Percentiles rank a stretch among this genome's conserved stretches.
Conservation (phyloP, 2,888 invertebrate species). For the Liopterus haemorrhoidalis region DNA sequence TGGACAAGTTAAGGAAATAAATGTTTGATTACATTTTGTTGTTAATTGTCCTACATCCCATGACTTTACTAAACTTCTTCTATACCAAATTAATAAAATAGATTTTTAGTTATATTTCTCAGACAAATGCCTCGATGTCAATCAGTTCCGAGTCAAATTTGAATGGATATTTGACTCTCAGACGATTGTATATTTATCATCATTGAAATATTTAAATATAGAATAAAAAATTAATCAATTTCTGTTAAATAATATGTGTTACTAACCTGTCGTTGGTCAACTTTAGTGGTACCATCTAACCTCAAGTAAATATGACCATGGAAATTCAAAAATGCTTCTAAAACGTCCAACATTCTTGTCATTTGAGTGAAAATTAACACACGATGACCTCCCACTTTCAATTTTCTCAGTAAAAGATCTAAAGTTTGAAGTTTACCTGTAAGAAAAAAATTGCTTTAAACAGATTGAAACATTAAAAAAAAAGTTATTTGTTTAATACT, state of each 20-base stretch:
- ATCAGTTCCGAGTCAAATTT: too few relatives aligned
- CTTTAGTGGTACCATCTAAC: constrained; percentile 91
- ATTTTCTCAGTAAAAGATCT: constrained; percentile 70
- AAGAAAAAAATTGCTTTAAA: constrained; percentile 1
- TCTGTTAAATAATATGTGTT: background rate
- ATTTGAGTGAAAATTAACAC: constrained; percentile 98
- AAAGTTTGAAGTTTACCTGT: constrained; percentile 83
- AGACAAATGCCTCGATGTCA: too few relatives aligned
- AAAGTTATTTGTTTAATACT: constrained; percentile 5
- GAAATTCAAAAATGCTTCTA: constrained; percentile 93
- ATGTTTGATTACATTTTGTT: too few relatives aligned
- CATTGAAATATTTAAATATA: background rate
- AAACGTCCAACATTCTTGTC: constrained; percentile 97
- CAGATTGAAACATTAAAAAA: constrained; percentile 9
- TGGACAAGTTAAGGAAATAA: too few relatives aligned
- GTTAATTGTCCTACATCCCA: too few relatives aligned
- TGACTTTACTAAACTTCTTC: too few relatives aligned
- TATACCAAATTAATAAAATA: too few relatives aligned
- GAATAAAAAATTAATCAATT: constrained; percentile 3
- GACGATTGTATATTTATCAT: too few relatives aligned
- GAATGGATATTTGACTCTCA: background rate
- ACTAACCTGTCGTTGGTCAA: constrained; percentile 82
- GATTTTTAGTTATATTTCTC: too few relatives aligned
- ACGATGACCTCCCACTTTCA: constrained; percentile 80
- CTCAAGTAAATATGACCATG: constrained; percentile 95